phyloP scores from a whole-genome alignment of 2,113 vertebrate species.

The Microcebus lehilahytsara region DNA sequence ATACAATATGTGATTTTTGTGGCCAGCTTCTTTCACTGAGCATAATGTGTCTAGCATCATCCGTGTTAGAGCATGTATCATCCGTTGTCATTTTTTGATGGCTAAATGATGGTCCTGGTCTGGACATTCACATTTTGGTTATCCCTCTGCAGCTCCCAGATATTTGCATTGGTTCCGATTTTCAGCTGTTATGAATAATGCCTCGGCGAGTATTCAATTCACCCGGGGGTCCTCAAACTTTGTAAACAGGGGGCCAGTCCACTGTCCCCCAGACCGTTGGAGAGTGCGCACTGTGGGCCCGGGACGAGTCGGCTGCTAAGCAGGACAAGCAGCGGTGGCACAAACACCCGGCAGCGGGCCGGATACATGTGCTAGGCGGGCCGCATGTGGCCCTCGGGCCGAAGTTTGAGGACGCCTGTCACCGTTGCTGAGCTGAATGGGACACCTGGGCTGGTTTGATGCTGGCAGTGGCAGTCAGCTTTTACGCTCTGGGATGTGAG shows the following conservation, averaged over 20 bases:
- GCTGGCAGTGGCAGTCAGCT: not conserved
- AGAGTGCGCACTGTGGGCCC: too few relatives aligned
- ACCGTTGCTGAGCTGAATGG: not conserved
- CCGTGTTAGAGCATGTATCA: not conserved
- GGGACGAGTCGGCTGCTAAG: too few relatives aligned
- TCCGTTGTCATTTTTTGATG: not conserved
- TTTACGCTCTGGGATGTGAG: not conserved
- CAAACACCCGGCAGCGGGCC: too few relatives aligned
- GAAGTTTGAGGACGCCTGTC: too few relatives aligned
- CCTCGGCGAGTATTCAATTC: not conserved
- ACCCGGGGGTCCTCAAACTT: not conserved
- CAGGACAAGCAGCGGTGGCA: too few relatives aligned
- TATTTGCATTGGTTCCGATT: not conserved
- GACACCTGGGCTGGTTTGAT: not conserved
- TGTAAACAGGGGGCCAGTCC: too few relatives aligned
- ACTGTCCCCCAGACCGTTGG: too few relatives aligned
- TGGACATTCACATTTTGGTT: not conserved
- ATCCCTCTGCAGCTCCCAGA: not conserved
- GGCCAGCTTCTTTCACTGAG: not conserved
- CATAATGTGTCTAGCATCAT: not conserved
- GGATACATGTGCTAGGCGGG: too few relatives aligned
- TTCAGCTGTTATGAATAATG: not conserved
- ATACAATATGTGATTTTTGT: not conserved
- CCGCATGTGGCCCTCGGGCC: too few relatives aligned
- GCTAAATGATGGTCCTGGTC: not conserved